Conservation (phyloP, 2,888 invertebrate species). For the Zelleria hepariella region DNA sequence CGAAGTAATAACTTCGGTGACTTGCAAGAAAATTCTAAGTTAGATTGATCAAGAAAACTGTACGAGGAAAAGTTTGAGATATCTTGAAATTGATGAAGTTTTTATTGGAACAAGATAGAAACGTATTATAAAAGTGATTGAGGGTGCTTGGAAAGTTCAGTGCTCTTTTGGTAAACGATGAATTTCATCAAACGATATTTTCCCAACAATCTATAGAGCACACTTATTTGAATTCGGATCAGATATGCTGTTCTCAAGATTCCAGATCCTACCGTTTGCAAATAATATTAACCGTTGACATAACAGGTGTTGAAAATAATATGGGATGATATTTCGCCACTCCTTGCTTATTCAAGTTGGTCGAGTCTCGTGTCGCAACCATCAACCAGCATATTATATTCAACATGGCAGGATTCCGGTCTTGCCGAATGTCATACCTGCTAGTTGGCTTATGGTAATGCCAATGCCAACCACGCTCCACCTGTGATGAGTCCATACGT, state of each 20-base stretch:
- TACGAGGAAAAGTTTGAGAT: neutral
- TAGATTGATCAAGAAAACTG: neutral
- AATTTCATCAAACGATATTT: too few relatives aligned
- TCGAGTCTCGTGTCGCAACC: conserved; percentile 29
- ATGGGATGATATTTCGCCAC: conserved; percentile 31
- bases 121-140: neutral
- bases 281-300: too few relatives aligned
- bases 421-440: conserved; percentile 24
- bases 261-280: too few relatives aligned
- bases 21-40: conserved; percentile 22
- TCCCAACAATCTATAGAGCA: too few relatives aligned
- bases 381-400: conserved; percentile 27
- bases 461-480: conserved; percentile 20
- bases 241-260: too few relatives aligned
- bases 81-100: neutral
- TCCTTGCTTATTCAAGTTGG: conserved; percentile 28
- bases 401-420: conserved; percentile 41
- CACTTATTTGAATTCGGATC: too few relatives aligned
- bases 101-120: too few relatives aligned
- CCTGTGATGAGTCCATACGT: conserved; percentile 12
- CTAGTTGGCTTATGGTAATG: conserved; percentile 24
- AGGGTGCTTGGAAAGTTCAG: neutral
- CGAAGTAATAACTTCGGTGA: conserved; percentile 41
- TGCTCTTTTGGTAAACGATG: too few relatives aligned
- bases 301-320: conserved; percentile 15